Conservation (phyloP, 1,140 invertebrate species). For the Solenopsis invicta region DNA sequence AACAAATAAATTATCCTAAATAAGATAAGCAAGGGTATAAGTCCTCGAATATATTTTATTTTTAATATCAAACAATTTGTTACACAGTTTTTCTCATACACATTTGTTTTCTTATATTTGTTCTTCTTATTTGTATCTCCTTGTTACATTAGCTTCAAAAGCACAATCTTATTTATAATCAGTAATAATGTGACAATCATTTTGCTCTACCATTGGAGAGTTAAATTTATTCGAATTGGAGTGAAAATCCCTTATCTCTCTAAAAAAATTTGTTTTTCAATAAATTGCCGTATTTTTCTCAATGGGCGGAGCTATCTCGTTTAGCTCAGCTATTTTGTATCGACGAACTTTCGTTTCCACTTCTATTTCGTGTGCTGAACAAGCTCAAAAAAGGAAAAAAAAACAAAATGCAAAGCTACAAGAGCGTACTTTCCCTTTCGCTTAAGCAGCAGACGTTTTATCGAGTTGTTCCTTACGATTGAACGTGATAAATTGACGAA, state of each 20-base stretch:
- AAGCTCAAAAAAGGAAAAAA: not conserved
- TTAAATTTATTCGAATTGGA: not conserved
- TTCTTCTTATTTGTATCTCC: not conserved
- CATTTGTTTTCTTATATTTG: not conserved
- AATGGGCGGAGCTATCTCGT: not conserved
- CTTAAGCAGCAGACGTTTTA: not conserved
- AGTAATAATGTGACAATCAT: conserved; percentile 3
- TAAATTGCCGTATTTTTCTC: conserved; percentile 1
- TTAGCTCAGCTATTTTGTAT: conserved; percentile 26
- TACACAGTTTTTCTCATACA: not conserved
- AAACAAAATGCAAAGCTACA: not conserved
- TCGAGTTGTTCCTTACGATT: conserved; percentile 6
- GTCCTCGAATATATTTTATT: conserved; percentile 6
- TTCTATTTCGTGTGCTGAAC: not conserved
- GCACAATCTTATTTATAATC: not conserved
- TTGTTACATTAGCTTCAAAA: not conserved
- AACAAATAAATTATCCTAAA: conserved; percentile 40
- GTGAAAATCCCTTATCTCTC: not conserved
- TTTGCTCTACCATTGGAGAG: not conserved
- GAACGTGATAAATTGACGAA: not conserved
- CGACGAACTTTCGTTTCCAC: conserved; percentile 44
- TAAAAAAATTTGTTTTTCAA: conserved; percentile 21
- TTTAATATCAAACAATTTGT: conserved; percentile 4
- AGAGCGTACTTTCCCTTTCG: conserved; percentile 24
- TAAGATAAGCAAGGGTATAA: not conserved